Base-by-base conservation (phyloP, 2,888 invertebrate species). In the Drosophila nigricruria region DNA sequence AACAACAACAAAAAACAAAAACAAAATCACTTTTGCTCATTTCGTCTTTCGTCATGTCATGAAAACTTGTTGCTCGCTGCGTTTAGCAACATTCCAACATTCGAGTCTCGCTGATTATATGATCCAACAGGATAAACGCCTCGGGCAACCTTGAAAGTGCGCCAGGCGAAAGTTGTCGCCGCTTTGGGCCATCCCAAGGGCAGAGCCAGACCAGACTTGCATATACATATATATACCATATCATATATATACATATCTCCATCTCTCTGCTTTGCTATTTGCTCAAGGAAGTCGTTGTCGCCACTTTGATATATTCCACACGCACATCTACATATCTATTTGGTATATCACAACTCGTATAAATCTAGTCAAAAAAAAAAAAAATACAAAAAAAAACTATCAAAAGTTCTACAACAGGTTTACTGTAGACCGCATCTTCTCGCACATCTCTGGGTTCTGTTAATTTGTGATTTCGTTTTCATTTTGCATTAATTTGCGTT, bases 141-240 rank as follows among this genome's bases (percentile, higher is more conserved):
- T 8, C 20, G 34, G 18, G 38, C 54, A 72, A 72, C 62, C 77
- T 77, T 77, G 77, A 77, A 57, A 50, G 59, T 47, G 47, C 43
- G 23, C 25, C 45, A 40, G 12, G 42, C 52, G 62, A 77, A 75
- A 75, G 67, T 59, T 75, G 67, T 42, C 25, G 49, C 36, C 25
- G n/a, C 40, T 4, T 4, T n/a, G 16, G 61, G 42, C 38, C 52
- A 30, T n/a, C n/a, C 47, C 62, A 60, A 74, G 72, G 72, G 54
- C 64, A 50, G 3, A n/a, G 25, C 20, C 57, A 50, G 1, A n/a
- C 32, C n/a, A 38, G 38, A 49, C 16, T 18, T 5, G 1, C 10
- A 30, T 0, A 16, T 14, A 25, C 14, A n/a, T n/a, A 30, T 18
- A 14, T 6, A 49, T 8, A 32, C 14, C 14, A 14, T 4, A 30